These are phyloP conservation scores for Plutella xylostella DNA, from an alignment of 2,888 invertebrate genomes.

Conservation along the genomic window DNA sequence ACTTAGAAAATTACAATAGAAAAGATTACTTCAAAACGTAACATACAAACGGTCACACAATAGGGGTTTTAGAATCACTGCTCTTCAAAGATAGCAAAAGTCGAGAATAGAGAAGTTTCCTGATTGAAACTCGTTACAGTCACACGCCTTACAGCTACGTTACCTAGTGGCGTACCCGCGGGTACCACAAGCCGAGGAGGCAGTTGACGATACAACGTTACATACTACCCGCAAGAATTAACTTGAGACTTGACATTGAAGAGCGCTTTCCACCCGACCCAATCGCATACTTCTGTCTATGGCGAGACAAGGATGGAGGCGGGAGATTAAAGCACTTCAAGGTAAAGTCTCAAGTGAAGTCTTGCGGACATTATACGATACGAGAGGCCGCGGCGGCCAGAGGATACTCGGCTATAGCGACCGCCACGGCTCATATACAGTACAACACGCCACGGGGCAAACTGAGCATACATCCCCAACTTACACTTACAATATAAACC, in stretches of 20 bases:
- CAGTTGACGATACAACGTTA: no score
- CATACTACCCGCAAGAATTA: no score
- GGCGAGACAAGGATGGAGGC: no score
- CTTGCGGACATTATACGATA: no score
- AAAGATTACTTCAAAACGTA: conserved; percentile 2
- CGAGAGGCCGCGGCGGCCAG: conserved; percentile 36
- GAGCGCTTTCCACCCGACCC: no score
- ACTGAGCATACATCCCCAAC: neutral
- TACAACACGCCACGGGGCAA: neutral
- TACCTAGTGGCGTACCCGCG: conserved; percentile 42
- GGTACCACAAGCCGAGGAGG: conserved; percentile 44
- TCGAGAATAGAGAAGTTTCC: conserved; percentile 33
- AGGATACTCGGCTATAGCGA: conserved; percentile 57
- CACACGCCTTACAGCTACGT: conserved; percentile 54
- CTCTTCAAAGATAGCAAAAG: conserved; percentile 25
- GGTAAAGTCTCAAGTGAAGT: no score
- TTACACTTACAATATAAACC: neutral
- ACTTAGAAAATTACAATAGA: neutral
- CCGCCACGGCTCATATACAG: conserved; percentile 35
- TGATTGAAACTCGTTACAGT: conserved; percentile 44
- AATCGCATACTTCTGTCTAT: no score
- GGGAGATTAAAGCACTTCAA: no score
- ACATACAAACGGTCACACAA: conserved; percentile 19
- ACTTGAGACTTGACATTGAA: no score
- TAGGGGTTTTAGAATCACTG: conserved; percentile 48